A percentile compares a stretch with the other conserved stretches of the same genome.
These are phyloP conservation scores for Trematomus loennbergii DNA, from an alignment of 2,113 vertebrate genomes.

Conservation along the genomic window DNA sequence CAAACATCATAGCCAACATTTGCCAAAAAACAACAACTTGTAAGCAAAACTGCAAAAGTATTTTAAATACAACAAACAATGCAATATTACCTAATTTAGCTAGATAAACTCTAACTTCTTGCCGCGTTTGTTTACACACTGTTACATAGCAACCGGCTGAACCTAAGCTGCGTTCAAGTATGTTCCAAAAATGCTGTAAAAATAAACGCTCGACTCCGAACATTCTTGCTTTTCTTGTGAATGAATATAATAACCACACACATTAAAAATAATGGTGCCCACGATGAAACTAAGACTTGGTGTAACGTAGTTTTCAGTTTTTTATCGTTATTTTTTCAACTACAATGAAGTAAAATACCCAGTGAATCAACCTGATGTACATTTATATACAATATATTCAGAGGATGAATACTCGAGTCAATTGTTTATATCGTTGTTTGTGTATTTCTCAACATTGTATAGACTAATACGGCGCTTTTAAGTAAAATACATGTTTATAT, in stretches of 20 bases:
- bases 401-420: rapidly evolving
- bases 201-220: background rate
- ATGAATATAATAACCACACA: background rate
- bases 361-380: too few species aligned
- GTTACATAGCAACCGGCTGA: conserved; percentile 76
- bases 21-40: background rate
- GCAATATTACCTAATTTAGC: background rate
- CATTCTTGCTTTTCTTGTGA: background rate
- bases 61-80: background rate
- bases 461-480: background rate
- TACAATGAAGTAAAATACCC: too few species aligned
- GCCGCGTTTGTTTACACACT: conserved; percentile 28
- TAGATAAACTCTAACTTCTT: background rate
- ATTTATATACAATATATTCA: background rate
- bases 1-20: background rate
- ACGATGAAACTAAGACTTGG: background rate
- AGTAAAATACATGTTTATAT: background rate
- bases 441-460: background rate
- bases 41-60: background rate
- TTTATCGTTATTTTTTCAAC: background rate
- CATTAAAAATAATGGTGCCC: background rate
- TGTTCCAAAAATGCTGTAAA: background rate
- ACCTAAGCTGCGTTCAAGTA: conserved; percentile 58
- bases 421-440: background rate
- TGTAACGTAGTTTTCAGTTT: background rate